Evolutionary conservation across 2,888 invertebrate genomes (phyloP), one percentile per base, ranked within the genome.

Genomic region (Octonoba sinensis): DNA sequence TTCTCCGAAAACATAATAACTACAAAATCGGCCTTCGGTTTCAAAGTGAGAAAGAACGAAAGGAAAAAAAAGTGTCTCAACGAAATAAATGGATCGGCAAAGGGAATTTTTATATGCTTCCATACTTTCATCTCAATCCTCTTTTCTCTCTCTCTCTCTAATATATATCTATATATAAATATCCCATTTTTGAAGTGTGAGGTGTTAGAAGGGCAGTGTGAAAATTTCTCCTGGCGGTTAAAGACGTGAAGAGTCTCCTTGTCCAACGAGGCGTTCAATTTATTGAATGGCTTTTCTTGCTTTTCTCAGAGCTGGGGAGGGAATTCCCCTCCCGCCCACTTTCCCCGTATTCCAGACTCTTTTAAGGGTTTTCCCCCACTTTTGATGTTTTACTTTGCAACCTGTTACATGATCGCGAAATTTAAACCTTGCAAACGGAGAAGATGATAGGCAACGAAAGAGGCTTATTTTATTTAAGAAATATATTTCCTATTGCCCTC

Each of bases 151-250:
- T 51, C 36, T 18, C 54, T 49, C 36, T n/a, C n/a, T 22, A n/a
- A 60, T 73, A 79, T 79, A 73, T 73, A 79, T 79, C 62, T 66
- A 67, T 81, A 81, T 81, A 81, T 81, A 81, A 69, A 81, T 81
- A 81, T 81, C 73, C 67, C 73, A 81, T 81, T 73, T 73, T 69
- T 73, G 60, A 62, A 73, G 79, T 81, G 69, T 81, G 64, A 74
- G 79, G 79, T 81, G 60, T 64, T 69, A 73, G 56, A 72, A 65
- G 73, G 73, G 73, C 73, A 73, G 72, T 51, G 67, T 60, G 44
- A 67, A 73, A 73, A 71, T 73, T 73, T 73, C 65, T 73, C 15
- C 56, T 66, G 51, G 73, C 36, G 79, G 79, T 81, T 81, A 81
- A 81, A 73, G 79, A 81, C 73, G 67, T 54, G 69, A 73, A 51